Evolutionary conservation across 2,888 invertebrate genomes (phyloP).

Genomic region (Molorchus minor): DNA sequence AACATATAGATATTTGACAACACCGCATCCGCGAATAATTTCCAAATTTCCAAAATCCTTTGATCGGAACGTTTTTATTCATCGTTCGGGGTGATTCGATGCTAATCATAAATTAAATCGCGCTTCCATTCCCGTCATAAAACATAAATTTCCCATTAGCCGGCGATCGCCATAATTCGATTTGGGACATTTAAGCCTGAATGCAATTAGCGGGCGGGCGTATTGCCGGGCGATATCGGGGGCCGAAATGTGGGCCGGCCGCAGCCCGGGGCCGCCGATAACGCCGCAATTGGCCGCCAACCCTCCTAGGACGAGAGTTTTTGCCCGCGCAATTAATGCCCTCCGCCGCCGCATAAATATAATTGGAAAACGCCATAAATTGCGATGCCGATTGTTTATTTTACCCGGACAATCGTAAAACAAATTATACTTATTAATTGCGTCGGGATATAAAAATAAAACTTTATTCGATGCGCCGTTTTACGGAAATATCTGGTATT

Average conservation of each 20-base stretch:
- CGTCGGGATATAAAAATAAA: constrained; percentile 4
- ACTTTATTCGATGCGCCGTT: too few species aligned
- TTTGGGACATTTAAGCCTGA: constrained; percentile 49
- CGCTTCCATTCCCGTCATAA: constrained; percentile 33
- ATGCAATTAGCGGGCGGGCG: constrained; percentile 44
- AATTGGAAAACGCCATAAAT: constrained; percentile 50
- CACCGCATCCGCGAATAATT: too few species aligned
- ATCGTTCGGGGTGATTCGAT: constrained; percentile 32
- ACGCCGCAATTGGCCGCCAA: constrained; percentile 47
- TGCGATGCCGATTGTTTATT: constrained; percentile 40
- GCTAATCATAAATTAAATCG: constrained; percentile 38
- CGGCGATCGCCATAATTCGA: constrained; percentile 45
- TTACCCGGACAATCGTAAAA: neutral
- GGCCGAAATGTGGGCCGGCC: constrained; percentile 44
- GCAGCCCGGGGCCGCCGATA: constrained; percentile 49
- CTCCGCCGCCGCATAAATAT: constrained; percentile 48
- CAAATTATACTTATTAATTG: constrained; percentile 11
- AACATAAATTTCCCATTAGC: constrained; percentile 46
- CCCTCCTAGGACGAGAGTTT: constrained; percentile 44
- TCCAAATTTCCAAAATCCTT: too few species aligned
- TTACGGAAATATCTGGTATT: too few species aligned
- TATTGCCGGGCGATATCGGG: constrained; percentile 35
- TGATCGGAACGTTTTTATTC: too few species aligned
- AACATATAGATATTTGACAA: too few species aligned
- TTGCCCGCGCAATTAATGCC: constrained; percentile 46